A percentile compares a stretch with the other conserved stretches of the same genome.
These are phyloP conservation scores for Polymixis lichenea DNA, from an alignment of 2,888 invertebrate genomes.

Conservation along the genomic window DNA sequence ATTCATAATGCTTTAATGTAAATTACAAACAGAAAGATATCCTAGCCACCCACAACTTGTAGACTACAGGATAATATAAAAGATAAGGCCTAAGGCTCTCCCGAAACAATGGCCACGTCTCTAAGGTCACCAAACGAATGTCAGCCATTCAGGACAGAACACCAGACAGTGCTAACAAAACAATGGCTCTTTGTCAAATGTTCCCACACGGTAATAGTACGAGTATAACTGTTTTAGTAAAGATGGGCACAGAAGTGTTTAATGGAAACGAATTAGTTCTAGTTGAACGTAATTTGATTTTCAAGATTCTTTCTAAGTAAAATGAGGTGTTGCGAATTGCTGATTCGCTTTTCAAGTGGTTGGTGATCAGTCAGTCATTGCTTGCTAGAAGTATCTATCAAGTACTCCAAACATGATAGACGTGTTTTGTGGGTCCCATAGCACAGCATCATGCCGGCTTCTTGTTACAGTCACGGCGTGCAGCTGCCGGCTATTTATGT, in stretches of 20 bases:
- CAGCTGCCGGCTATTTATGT: too few relatives aligned
- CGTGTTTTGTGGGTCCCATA: too few relatives aligned
- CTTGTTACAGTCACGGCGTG: too few relatives aligned
- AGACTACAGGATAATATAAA: conserved; percentile 29
- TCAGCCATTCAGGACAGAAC: conserved; percentile 58
- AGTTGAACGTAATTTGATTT: neutral
- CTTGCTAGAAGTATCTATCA: neutral
- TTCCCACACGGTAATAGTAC: conserved; percentile 71
- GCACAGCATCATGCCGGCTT: too few relatives aligned
- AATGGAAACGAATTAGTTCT: conserved; percentile 38
- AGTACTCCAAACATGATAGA: neutral
- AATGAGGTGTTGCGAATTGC: conserved; percentile 17
- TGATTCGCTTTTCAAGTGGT: neutral
- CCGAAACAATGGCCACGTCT: conserved; percentile 52
- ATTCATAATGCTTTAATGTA: too few relatives aligned
- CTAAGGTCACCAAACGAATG: conserved; percentile 62
- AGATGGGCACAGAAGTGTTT: conserved; percentile 54
- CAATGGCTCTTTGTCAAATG: conserved; percentile 77
- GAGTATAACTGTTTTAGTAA: conserved; percentile 67
- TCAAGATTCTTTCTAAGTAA: neutral
- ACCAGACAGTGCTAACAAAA: conserved; percentile 50
- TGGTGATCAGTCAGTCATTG: neutral
- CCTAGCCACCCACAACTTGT: neutral
- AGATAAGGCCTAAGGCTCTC: conserved; percentile 45
- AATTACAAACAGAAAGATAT: neutral